Evolutionary conservation across 2,113 vertebrate genomes (phyloP).

Genomic region (Macquaria australasica): DNA sequence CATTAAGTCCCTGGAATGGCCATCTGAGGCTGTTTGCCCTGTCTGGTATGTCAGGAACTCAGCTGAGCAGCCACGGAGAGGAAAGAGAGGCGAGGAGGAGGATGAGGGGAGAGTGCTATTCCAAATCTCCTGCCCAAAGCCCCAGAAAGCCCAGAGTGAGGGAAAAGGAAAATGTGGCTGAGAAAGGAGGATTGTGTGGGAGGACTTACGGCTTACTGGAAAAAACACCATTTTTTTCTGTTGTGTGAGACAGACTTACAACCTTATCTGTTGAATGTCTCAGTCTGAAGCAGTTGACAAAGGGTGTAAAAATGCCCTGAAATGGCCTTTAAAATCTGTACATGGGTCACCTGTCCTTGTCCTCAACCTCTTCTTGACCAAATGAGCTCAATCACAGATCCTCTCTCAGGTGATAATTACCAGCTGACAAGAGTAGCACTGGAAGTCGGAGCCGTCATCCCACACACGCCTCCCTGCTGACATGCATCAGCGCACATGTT

Average conservation of each 20-base stretch:
- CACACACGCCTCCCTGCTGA: constrained; percentile 65
- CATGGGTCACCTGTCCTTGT: neutral
- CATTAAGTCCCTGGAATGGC: constrained; percentile 74
- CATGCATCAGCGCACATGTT: constrained; percentile 58
- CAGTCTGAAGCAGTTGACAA: neutral
- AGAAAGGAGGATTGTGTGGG: constrained; percentile 22
- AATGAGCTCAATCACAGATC: constrained; percentile 56
- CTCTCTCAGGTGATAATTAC: constrained; percentile 68
- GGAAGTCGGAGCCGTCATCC: constrained; percentile 45
- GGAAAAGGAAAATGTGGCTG: constrained; percentile 24
- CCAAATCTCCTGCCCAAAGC: constrained; percentile 39
- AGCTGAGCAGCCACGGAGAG: constrained; percentile 46
- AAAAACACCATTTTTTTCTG: neutral
- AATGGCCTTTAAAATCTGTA: neutral
- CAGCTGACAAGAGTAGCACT: constrained; percentile 53
- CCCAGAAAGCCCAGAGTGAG: constrained; percentile 32
- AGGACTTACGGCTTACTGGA: constrained; percentile 18
- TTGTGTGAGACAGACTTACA: neutral
- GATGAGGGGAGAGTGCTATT: constrained; percentile 59
- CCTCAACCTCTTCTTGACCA: constrained; percentile 19
- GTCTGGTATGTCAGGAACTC: constrained; percentile 86
- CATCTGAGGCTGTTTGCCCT: constrained; percentile 80
- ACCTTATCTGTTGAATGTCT: constrained; percentile 5
- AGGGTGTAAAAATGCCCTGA: neutral
- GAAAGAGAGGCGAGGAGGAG: constrained; percentile 45